These are phyloP conservation scores for Mimas tiliae DNA, from an alignment of 2,888 invertebrate genomes.

Conservation along the genomic window DNA sequence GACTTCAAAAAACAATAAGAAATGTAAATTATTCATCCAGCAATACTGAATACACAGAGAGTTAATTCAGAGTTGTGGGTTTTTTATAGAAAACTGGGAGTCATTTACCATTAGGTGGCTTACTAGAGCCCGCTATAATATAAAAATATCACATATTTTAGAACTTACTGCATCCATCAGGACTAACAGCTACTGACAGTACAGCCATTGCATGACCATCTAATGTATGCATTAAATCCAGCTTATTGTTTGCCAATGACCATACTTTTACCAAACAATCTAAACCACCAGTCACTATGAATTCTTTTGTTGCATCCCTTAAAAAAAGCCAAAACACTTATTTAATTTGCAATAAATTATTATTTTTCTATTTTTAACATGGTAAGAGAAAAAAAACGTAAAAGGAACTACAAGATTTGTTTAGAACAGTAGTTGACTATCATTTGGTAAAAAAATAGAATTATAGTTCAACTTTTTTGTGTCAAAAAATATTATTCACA, in stretches of 20 bases:
- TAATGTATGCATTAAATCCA: constrained; percentile 90
- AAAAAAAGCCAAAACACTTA: constrained; percentile 39
- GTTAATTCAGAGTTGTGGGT: too few species aligned
- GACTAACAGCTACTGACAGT: constrained; percentile 95
- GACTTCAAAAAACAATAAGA: too few species aligned
- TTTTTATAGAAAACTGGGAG: too few species aligned
- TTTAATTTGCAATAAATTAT: constrained; percentile 2
- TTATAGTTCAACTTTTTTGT: too few species aligned
- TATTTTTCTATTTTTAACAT: not conserved
- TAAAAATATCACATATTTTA: not conserved
- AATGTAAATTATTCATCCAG: too few species aligned
- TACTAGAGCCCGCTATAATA: too few species aligned
- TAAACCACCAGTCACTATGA: constrained; percentile 94
- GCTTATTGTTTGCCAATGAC: constrained; percentile 87
- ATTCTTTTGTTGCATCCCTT: constrained; percentile 86
- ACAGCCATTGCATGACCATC: constrained; percentile 96
- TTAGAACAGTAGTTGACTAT: too few species aligned
- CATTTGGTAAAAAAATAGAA: too few species aligned
- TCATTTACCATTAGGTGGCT: not conserved
- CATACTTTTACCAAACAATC: constrained; percentile 97
- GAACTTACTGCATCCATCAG: constrained; percentile 92
- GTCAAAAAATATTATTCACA: too few species aligned
- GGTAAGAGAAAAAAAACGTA: too few species aligned
- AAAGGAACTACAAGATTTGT: too few species aligned
- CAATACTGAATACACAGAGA: too few species aligned